Conservation (phyloP, 2,113 vertebrate species). For the Gorsachius goisagi region DNA sequence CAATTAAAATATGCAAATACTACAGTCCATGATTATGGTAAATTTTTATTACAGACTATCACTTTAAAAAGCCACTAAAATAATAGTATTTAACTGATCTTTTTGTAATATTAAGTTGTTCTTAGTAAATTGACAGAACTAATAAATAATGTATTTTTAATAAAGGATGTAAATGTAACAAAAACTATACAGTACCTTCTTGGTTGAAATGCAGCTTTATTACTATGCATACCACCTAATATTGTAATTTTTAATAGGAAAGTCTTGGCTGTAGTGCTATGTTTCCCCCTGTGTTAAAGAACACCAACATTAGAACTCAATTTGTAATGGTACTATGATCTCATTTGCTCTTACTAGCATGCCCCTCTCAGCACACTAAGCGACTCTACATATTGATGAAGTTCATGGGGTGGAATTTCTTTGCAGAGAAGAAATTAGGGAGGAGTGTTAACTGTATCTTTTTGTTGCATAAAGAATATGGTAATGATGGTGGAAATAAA, state of each 20-base stretch:
- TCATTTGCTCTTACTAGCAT: constrained; percentile 4
- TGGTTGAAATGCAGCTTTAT: background rate
- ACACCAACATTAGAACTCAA: constrained; percentile 10
- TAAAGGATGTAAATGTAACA: background rate
- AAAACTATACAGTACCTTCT: background rate
- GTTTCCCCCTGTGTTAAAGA: constrained; percentile 16
- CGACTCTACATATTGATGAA: constrained; percentile 7
- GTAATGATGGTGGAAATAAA: background rate
- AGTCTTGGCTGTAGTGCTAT: background rate
- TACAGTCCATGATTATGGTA: background rate
- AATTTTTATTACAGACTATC: background rate
- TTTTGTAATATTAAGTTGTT: background rate
- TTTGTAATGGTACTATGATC: constrained; percentile 16
- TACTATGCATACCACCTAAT: background rate
- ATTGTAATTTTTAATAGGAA: background rate
- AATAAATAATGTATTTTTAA: background rate
- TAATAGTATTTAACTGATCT: background rate
- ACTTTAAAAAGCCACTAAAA: background rate
- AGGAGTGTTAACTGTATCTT: background rate
- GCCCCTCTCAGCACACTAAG: background rate
- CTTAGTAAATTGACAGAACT: background rate
- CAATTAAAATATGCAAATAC: background rate
- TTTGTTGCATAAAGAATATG: background rate
- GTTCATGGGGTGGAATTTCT: background rate
- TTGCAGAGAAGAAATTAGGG: background rate